A percentile compares a stretch with the other conserved stretches of the same genome.
phyloP scores from a whole-genome alignment of 2,113 vertebrate species.

The Caloenas nicobarica region DNA sequence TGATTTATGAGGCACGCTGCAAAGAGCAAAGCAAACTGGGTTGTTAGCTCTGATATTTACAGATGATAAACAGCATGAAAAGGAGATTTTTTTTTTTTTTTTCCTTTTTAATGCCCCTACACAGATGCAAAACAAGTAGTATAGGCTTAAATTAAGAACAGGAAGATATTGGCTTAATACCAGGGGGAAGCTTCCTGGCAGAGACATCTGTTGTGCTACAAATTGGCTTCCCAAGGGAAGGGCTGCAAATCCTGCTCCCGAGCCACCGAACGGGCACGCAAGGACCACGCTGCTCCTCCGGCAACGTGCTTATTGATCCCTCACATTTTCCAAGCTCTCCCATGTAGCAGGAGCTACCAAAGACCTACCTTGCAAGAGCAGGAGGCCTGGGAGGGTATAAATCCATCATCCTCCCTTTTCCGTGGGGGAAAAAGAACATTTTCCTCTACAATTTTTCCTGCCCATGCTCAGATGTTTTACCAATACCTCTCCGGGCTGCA shows the following conservation, averaged over 20 bases:
- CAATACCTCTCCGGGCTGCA: accelerated
- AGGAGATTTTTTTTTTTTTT: neutral
- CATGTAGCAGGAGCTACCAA: neutral
- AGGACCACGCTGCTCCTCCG: neutral
- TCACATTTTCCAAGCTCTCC: neutral
- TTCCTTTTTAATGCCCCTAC: neutral
- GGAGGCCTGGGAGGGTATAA: neutral
- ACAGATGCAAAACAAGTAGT: neutral
- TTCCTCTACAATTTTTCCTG: neutral
- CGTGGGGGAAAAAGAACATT: neutral
- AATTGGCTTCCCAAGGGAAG: neutral
- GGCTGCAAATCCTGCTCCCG: neutral
- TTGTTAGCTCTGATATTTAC: constrained; percentile 45
- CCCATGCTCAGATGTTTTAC: neutral
- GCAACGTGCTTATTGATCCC: neutral
- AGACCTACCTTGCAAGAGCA: neutral
- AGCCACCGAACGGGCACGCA: too few species aligned
- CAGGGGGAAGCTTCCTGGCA: neutral
- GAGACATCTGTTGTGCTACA: neutral
- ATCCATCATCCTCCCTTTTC: neutral
- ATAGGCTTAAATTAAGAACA: neutral
- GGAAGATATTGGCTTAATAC: neutral
- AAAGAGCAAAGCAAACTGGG: constrained; percentile 26
- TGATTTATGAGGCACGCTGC: constrained; percentile 8
- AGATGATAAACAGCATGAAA: constrained; percentile 27